A percentile compares a stretch with the other conserved stretches of the same genome.
Conservation (phyloP, 2,113 vertebrate genomes). For the Odontophorus gujanensis region DNA sequence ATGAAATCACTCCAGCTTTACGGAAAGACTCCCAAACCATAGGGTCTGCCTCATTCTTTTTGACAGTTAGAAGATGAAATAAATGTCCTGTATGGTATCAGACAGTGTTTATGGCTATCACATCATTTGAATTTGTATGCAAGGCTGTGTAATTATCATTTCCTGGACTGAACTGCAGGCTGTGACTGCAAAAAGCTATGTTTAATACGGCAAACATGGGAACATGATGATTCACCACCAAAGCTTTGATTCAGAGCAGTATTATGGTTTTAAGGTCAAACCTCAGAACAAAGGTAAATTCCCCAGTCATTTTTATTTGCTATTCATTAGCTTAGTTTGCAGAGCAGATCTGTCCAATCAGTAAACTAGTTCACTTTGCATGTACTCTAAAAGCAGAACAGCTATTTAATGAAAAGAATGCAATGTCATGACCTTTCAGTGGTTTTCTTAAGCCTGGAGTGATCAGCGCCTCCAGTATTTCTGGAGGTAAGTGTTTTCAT, state of each 20-base stretch:
- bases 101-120: neutral
- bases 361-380: neutral
- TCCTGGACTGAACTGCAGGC: neutral
- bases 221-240: neutral
- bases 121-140: neutral
- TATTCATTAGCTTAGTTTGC: neutral
- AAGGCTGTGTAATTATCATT: neutral
- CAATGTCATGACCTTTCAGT: neutral
- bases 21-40: neutral
- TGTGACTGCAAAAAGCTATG: neutral
- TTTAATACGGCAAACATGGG: neutral
- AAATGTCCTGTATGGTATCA: neutral
- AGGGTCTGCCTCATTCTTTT: neutral
- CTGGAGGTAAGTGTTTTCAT: neutral
- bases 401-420: neutral
- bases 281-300: neutral
- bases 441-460: neutral
- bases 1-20: neutral
- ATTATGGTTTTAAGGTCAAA: neutral
- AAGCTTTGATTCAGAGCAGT: neutral
- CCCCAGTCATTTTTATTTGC: neutral
- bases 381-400: neutral
- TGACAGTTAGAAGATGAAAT: neutral
- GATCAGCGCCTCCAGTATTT: neutral
- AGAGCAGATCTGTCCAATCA: neutral